Base-by-base conservation (phyloP, 1,140 invertebrate species). In the Cydia amplana region DNA sequence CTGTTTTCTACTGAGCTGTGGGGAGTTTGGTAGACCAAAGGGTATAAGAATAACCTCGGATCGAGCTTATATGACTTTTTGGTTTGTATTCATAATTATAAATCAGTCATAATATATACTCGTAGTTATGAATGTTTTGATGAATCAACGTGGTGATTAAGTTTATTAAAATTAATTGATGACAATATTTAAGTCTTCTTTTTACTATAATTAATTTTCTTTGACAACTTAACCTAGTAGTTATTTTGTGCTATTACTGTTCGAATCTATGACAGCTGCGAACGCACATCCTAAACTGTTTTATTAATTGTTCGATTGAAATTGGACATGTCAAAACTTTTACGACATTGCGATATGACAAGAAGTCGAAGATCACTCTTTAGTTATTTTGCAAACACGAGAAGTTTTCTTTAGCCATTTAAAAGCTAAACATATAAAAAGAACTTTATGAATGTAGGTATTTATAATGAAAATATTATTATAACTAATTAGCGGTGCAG, bases 401-500 rank as follows among this genome's bases (percentile, higher is more conserved):
- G 32, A 4, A n/a, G n/a, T n/a, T 32, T 43, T 43, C 46, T 49
- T 49, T 49, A 16, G 46, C 46, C 14, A n/a, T 49, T 4, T n/a
- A 49, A 49, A 49, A 49, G 10, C 16, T 49, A 12, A 43, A 12
- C 0, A 51, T 51, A 25, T 49, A 9, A 49, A 49, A n/a, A n/a
- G n/a, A 49, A 5, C 9, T 16, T 4, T 55, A 55, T 14, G 1
- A n/a, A 18, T 55, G 51, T n/a, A n/a, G n/a, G n/a, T 60, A 23
- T 60, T 60, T 20, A 60, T 60, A 60, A 20, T 60, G 12, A 60
- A 60, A 60, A 60, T 23, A 20, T 60, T 55, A 23, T 60, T 23
- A 10, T 23, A 60, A 60, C 64, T 36, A 36, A 67, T 67, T 67
- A 2, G 23, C 2, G 64, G 64, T n/a, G 12, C 64, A 63, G 55